Conservation (phyloP, 2,888 invertebrate species). For the Erynnis tages region DNA sequence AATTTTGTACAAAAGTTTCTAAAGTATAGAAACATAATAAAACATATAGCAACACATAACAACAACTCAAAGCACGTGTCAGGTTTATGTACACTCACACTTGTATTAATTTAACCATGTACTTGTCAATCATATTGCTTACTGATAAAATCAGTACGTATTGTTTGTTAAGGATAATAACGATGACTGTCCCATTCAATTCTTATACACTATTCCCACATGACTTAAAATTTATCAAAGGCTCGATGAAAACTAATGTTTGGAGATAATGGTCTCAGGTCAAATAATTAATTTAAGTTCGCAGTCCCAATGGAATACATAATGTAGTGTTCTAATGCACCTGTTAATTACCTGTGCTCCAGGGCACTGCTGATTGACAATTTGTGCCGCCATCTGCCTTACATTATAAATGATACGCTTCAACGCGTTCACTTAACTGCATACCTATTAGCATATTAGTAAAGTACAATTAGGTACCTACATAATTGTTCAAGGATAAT, state of each 20-base stretch:
- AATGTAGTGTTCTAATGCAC: constrained; percentile 66
- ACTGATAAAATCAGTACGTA: constrained; percentile 31
- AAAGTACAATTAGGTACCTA: no score
- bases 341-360: constrained; percentile 65
- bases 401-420: constrained; percentile 38
- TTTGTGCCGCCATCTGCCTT: constrained; percentile 55
- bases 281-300: constrained; percentile 45
- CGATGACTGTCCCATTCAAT: constrained; percentile 20
- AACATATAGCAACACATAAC: neutral
- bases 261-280: constrained; percentile 41
- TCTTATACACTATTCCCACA: constrained; percentile 38
- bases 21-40: no score
- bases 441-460: no score
- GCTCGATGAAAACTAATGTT: no score
- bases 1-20: no score
- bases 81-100: constrained; percentile 28
- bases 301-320: constrained; percentile 66
- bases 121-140: constrained; percentile 39
- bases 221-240: no score
- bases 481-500: no score
- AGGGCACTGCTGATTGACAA: constrained; percentile 67
- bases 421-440: constrained; percentile 11
- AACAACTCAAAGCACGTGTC: constrained; percentile 6
- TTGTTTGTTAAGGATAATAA: constrained; percentile 22
- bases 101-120: constrained; percentile 38